These are phyloP conservation scores for Aethina tumida DNA, from an alignment of 1,140 invertebrate genomes.

Conservation along the genomic window DNA sequence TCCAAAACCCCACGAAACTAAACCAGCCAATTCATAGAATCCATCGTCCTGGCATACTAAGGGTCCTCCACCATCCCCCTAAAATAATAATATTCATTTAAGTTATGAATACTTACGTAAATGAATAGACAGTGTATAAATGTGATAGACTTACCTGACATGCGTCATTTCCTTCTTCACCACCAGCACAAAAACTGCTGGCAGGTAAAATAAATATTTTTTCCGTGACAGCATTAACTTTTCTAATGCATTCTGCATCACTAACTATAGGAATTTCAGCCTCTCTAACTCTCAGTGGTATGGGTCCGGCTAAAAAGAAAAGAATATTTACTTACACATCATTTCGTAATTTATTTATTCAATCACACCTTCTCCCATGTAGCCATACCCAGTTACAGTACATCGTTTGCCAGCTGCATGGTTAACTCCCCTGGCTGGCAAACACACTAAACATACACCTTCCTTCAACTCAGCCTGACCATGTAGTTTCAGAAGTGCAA, in stretches of 20 bases:
- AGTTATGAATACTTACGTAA: background rate
- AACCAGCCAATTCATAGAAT: constrained; percentile 81
- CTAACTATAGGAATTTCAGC: constrained; percentile 90
- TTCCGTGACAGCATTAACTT: constrained; percentile 88
- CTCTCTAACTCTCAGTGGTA: constrained; percentile 77
- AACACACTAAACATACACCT: constrained; percentile 72
- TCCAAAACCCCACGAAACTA: constrained; percentile 89
- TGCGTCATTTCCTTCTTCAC: constrained; percentile 84
- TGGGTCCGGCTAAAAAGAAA: constrained; percentile 66
- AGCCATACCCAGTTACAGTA: constrained; percentile 88
- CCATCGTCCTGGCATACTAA: constrained; percentile 87
- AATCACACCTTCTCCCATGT: constrained; percentile 79
- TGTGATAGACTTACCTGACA: constrained; percentile 62
- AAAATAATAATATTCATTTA: constrained; percentile 21
- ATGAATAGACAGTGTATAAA: background rate
- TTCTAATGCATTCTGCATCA: constrained; percentile 81
- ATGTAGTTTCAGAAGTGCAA: constrained; percentile 84
- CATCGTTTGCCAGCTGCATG: constrained; percentile 80
- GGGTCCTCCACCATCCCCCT: constrained; percentile 88
- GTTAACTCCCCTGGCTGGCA: constrained; percentile 75
- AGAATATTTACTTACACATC: background rate
- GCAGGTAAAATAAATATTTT: constrained; percentile 88
- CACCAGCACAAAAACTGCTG: constrained; percentile 87
- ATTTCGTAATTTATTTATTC: background rate
- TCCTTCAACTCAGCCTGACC: constrained; percentile 81